Evolutionary conservation across 2,113 vertebrate genomes (phyloP).

Genomic region (Cyanoramphus novaezelandiae): DNA sequence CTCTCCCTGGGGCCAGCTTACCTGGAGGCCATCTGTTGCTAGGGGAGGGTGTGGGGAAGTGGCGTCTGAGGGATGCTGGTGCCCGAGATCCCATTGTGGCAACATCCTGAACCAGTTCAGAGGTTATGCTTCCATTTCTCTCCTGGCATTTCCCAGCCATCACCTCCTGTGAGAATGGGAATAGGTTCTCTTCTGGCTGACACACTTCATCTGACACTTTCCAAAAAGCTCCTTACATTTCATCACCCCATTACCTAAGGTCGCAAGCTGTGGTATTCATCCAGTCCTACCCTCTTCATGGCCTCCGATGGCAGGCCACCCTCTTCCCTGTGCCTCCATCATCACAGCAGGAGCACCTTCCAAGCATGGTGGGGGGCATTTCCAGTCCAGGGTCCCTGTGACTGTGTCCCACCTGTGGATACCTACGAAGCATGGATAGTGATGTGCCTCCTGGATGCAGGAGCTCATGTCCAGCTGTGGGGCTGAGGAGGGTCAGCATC

Average conservation of each 20-base stretch:
- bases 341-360: not conserved
- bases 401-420: not conserved
- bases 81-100: not conserved
- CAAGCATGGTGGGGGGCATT: not conserved
- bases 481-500: not conserved
- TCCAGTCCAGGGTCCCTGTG: not conserved
- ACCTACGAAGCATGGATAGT: not conserved
- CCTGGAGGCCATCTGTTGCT: not conserved
- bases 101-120: not conserved
- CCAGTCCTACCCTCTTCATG: not conserved
- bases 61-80: not conserved
- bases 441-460: not conserved
- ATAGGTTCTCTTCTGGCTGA: not conserved
- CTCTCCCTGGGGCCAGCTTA: not conserved
- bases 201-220: not conserved
- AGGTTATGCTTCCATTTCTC: not conserved
- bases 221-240: not conserved
- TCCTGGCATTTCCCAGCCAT: not conserved
- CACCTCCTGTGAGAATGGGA: not conserved
- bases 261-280: not conserved
- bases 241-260: not conserved
- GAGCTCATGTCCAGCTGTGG: not conserved
- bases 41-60: not conserved
- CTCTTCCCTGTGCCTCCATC: not conserved
- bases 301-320: not conserved